phyloP scores from a whole-genome alignment of 2,888 invertebrate species.

The Oligia strigilis region DNA sequence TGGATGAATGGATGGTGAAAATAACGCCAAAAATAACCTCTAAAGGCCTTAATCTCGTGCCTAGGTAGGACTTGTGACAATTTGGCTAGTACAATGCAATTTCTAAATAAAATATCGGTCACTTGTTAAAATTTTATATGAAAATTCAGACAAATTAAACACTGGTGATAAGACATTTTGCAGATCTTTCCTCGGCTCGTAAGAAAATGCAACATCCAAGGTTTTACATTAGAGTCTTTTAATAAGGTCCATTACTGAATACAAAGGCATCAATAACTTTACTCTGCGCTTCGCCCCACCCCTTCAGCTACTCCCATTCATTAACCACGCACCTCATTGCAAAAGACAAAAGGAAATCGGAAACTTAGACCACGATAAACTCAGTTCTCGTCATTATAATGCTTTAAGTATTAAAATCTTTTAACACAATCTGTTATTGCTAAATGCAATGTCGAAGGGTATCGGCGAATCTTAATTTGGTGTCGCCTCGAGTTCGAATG shows the following conservation, averaged over 20 bases:
- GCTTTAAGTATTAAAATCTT: slow-evolving; percentile 44
- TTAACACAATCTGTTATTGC: slow-evolving; percentile 53
- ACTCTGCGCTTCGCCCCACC: not conserved
- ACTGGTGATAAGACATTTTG: not conserved
- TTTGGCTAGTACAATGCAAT: not conserved
- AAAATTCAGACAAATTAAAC: not conserved
- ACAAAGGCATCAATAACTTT: not conserved
- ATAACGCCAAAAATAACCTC: not conserved
- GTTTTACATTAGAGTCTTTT: too few species aligned
- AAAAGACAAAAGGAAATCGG: slow-evolving; percentile 46
- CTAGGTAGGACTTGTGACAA: not conserved
- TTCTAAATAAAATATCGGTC: not conserved
- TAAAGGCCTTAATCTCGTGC: not conserved
- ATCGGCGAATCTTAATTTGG: slow-evolving; percentile 49
- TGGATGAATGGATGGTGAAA: not conserved
- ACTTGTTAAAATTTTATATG: not conserved
- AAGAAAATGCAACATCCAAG: not conserved
- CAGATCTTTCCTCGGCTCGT: not conserved
- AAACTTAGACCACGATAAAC: slow-evolving; percentile 47
- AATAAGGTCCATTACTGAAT: too few species aligned
- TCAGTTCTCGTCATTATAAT: slow-evolving; percentile 39
- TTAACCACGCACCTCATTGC: slow-evolving; percentile 19
- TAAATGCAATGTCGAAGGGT: slow-evolving; percentile 54
- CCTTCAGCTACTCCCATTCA: not conserved
- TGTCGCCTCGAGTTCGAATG: slow-evolving; percentile 46